These are phyloP conservation scores for Gorsachius magnificus DNA, from an alignment of 2,797 vertebrate genomes.

Conservation along the genomic window DNA sequence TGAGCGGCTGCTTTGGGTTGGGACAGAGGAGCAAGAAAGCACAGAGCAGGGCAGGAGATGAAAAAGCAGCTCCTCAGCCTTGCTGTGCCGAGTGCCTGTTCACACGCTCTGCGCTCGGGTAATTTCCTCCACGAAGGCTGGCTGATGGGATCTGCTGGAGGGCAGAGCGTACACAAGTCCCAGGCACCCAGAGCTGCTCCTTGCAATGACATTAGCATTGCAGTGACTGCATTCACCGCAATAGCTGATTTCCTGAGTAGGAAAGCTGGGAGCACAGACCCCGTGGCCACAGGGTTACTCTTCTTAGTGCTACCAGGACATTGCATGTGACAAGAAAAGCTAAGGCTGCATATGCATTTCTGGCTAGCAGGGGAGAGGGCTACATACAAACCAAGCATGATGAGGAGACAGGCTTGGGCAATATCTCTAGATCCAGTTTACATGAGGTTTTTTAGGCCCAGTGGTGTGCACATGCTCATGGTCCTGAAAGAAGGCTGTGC, in stretches of 20 bases:
- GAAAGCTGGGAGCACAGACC: not conserved
- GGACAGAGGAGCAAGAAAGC: not conserved
- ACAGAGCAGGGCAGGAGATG: not conserved
- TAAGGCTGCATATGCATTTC: not conserved
- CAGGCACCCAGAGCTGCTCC: not conserved
- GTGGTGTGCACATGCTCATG: not conserved
- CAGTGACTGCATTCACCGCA: not conserved
- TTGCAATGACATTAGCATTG: not conserved
- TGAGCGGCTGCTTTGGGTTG: not conserved
- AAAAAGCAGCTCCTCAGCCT: not conserved
- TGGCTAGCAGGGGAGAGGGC: not conserved
- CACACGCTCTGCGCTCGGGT: fast-evolving
- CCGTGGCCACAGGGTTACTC: not conserved
- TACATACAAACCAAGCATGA: not conserved
- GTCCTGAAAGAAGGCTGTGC: not conserved
- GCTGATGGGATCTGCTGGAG: not conserved
- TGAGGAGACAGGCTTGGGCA: not conserved
- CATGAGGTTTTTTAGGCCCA: not conserved
- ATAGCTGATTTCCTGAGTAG: not conserved
- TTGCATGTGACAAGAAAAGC: not conserved
- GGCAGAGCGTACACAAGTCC: not conserved
- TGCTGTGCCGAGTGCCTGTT: fast-evolving
- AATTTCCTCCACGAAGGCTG: not conserved
- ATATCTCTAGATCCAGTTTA: not conserved
- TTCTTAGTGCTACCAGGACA: not conserved